Conservation (phyloP, 2,888 invertebrate genomes). For the Antheraea assamensis region DNA sequence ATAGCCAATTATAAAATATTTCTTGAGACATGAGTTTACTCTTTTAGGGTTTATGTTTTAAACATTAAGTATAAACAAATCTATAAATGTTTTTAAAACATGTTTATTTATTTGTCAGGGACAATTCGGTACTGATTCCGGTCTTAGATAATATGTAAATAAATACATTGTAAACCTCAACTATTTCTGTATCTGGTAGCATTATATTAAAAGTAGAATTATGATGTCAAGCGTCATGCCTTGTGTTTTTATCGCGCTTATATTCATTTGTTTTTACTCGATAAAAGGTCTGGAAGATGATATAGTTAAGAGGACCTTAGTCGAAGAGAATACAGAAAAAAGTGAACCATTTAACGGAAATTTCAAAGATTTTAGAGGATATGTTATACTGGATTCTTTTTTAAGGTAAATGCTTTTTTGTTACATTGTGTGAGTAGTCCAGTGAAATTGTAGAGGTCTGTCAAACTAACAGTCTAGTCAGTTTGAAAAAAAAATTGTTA, state of each 20-base stretch:
- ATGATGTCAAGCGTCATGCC: background rate
- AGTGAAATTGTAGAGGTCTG: too few species aligned
- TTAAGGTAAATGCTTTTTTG: constrained; percentile 20
- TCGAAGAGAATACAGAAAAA: background rate
- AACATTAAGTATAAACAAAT: too few species aligned
- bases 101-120: constrained; percentile 2
- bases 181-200: background rate
- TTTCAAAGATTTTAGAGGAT: constrained; percentile 23
- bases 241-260: background rate
- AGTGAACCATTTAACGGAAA: background rate
- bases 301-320: background rate
- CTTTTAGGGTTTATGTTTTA: background rate
- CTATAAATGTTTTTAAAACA: background rate
- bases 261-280: background rate
- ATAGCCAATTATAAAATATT: too few species aligned
- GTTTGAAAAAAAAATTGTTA: too few species aligned
- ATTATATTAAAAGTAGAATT: constrained; percentile 9
- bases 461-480: too few species aligned
- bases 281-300: background rate
- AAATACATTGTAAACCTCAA: background rate
- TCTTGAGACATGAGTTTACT: too few species aligned
- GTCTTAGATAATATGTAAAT: constrained; percentile 4
- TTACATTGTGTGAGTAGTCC: background rate
- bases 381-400: background rate
- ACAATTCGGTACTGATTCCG: background rate